phyloP scores from a whole-genome alignment of 1,140 invertebrate species.

The Caenorhabditis inopinata region DNA sequence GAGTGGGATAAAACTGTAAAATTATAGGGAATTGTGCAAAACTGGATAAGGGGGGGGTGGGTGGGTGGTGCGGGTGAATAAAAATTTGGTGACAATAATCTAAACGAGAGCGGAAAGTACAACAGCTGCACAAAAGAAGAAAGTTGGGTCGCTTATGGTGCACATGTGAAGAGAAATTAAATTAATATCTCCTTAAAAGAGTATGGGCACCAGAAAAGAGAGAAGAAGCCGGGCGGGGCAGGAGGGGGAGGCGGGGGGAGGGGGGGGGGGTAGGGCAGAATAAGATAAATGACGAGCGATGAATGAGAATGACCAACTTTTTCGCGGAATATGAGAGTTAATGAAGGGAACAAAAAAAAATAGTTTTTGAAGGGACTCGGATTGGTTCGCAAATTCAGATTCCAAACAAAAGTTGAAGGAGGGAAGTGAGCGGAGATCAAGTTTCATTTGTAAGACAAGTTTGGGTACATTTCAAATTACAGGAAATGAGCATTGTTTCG shows the following conservation, averaged over 20 bases:
- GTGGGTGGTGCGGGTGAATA: too few relatives aligned
- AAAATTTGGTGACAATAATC: too few relatives aligned
- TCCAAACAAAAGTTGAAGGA: background rate
- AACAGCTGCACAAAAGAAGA: background rate
- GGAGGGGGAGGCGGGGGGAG: background rate
- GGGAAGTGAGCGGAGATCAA: background rate
- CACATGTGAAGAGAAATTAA: background rate
- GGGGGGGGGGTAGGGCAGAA: background rate
- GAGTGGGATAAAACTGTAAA: too few relatives aligned
- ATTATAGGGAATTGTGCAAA: too few relatives aligned
- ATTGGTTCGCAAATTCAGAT: too few relatives aligned
- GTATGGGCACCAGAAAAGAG: background rate
- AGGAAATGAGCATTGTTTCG: too few relatives aligned
- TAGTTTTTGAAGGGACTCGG: background rate
- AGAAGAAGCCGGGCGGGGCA: background rate
- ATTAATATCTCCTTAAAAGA: too few relatives aligned
- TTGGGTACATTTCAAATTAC: background rate
- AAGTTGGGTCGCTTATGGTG: constrained; percentile 16
- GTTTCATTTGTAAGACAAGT: too few relatives aligned
- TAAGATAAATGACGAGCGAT: constrained; percentile 3
- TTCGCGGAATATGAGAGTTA: background rate
- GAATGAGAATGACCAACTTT: background rate
- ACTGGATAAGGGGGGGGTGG: too few relatives aligned
- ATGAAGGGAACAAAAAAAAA: background rate
- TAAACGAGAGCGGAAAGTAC: background rate